These are phyloP conservation scores for Mustela nigripes DNA, from an alignment of 2,113 vertebrate species.

Conservation along the genomic window DNA sequence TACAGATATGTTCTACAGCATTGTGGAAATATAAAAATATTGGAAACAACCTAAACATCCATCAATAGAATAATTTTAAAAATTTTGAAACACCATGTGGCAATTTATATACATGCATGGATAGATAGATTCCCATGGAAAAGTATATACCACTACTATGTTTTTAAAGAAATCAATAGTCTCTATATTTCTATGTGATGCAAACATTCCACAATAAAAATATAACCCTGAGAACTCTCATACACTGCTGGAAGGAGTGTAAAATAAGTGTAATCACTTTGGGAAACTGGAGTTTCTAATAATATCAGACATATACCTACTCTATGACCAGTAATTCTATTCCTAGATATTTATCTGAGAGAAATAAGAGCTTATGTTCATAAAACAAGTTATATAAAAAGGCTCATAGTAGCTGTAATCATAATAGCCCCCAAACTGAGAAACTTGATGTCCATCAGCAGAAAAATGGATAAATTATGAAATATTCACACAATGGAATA, in stretches of 20 bases:
- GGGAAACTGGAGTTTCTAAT: conserved; percentile 12
- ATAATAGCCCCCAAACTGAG: background rate
- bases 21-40: background rate
- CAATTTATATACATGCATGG: background rate
- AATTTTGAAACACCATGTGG: background rate
- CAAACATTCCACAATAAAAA: conserved; percentile 20
- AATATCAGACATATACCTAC: background rate
- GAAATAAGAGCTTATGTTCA: conserved; percentile 15
- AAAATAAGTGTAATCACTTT: background rate
- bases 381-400: conserved; percentile 13
- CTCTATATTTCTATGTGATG: background rate
- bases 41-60: background rate
- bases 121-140: background rate
- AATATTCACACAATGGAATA: background rate
- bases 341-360: background rate
- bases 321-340: background rate
- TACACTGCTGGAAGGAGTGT: background rate
- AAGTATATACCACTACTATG: background rate
- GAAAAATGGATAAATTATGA: background rate
- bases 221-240: background rate
- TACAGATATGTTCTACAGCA: background rate
- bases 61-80: background rate
- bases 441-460: background rate
- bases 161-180: background rate
- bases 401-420: background rate